Base-by-base conservation (phyloP, 2,113 vertebrate species). In the Gnathonemus echidnorhynchus region DNA sequence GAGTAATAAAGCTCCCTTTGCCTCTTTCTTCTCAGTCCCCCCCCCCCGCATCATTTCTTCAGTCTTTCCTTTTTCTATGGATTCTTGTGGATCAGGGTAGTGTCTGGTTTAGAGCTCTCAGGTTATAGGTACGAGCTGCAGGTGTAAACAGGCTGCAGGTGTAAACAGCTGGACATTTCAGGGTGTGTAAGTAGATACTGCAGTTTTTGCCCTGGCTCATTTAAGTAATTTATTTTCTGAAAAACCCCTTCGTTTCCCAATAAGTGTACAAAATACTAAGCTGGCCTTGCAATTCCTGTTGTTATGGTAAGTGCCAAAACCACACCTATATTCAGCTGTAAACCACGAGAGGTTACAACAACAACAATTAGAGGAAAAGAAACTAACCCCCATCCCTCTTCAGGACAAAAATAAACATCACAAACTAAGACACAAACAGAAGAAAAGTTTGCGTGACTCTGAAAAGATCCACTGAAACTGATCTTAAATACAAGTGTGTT, bases 271-370 rank as follows among this genome's bases (percentile, higher is more conserved):
- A 52, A 87, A 50, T 39, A 7, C 49, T 39, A 39, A 9, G 49
- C 9, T 53, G 86, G 50, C 86, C 86, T 19, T 5, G 50, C 49
- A 21, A 10, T 35, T 87, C 49, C 50, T 53, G 27, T 53, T 52
- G 92, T 94, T 90, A 86, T 90, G 92, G 89, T 90, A 93, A 93
- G 93, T 93, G 92, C 92, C 93, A 92, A 90, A 91, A 86, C 93
- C 94, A 94, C 94, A 93, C 92, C 93, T 93, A 92, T 39, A 93
- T 52, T 48, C 90, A 88, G 83, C 90, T 90, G 88, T 88, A 88
- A 88, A 19, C 90, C 92, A 92, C 91, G 91, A 90, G 17, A 66
- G 35, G 19, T 24, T 58, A 85, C 56, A 92, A 91, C 80, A 84
- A 86, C 91, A 89, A 89, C 91, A 88, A 88, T 89, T 86, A 88